Evolutionary conservation across 2,113 vertebrate genomes (phyloP), one percentile per base, ranked within the genome.

Genomic region (Trematomus loennbergii): DNA sequence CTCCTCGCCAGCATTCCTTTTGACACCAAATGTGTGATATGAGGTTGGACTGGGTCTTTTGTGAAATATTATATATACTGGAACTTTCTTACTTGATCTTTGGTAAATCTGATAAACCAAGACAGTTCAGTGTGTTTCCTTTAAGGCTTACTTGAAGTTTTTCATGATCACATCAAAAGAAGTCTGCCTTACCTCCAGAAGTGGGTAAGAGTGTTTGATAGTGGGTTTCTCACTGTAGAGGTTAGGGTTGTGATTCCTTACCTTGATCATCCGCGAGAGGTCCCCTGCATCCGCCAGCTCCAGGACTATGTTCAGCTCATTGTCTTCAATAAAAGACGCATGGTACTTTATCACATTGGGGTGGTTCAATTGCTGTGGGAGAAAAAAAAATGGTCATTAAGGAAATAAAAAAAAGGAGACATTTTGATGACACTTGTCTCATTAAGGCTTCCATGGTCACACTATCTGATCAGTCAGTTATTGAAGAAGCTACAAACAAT

Each of bases 301-400:
- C 96, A 99, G 93, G 62, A 99, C 98, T 91, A 99, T 99, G 93
- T 99, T 99, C 81, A 99, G 94, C 82, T 99, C 97, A 75, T 99
- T 98, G 86, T 99, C 97, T 93, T 99, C 98, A 87, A 99, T 99
- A 93, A 99, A 99, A 57, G 97, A 99, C n/a, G 97, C 98, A 62
- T 98, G 97, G 86, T 99, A 99, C 93, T 99, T 99, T 91, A 99
- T 99, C 84, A 99, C 97, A 93, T 99, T 99, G 81, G 98, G 96
- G 89, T 99, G 98, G 91, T 99, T 99, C 93, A 99, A 88, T 97
- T 99, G 98, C 98, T 99, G 94, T 89, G 65, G 64, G 33, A 73
- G 70, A 12, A 90, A 48, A 90, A 48, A 58, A 92, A 83, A 89
- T 82, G 79, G 25, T 25, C 25, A 25, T 25, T 25, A 25, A 25